Percentiles rank a stretch among this genome's conserved stretches.
Conservation (phyloP, 2,888 invertebrate species). For the Mamestra brassicae region DNA sequence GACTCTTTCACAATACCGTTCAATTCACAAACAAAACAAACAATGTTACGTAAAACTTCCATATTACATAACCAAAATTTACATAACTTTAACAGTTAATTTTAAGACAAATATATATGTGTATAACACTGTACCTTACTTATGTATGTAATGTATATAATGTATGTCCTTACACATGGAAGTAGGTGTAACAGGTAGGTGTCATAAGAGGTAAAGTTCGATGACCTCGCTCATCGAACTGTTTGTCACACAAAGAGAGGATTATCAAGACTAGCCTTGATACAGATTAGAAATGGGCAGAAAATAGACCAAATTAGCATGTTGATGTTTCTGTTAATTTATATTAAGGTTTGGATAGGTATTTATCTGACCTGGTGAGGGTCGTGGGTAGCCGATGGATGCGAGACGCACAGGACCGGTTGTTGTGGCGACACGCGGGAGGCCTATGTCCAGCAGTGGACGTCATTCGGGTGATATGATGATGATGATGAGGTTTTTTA, state of each 20-base stretch:
- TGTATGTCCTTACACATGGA: too few species aligned
- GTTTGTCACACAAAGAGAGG: slow-evolving; percentile 8
- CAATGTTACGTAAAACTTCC: background rate
- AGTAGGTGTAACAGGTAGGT: slow-evolving; percentile 14
- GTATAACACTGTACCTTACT: too few species aligned
- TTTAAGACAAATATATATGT: too few species aligned
- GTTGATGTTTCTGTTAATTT: background rate
- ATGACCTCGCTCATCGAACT: slow-evolving; percentile 32
- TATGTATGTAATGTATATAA: too few species aligned
- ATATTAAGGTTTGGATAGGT: background rate
- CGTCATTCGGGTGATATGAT: too few species aligned
- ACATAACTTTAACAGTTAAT: background rate
- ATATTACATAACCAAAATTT: background rate
- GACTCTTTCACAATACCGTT: background rate
- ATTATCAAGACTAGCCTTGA: slow-evolving; percentile 10
- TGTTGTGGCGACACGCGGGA: too few species aligned
- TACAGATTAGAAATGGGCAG: slow-evolving; percentile 7
- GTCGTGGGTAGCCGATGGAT: too few species aligned
- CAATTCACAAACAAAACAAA: background rate
- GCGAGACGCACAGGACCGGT: too few species aligned
- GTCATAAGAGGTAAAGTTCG: slow-evolving; percentile 28
- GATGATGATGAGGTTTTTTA: too few species aligned
- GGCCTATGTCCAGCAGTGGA: too few species aligned
- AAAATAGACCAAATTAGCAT: background rate
- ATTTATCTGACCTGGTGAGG: too few species aligned